Conservation (phyloP, 1,140 invertebrate genomes). For the Panagrolaimus sp. region DNA sequence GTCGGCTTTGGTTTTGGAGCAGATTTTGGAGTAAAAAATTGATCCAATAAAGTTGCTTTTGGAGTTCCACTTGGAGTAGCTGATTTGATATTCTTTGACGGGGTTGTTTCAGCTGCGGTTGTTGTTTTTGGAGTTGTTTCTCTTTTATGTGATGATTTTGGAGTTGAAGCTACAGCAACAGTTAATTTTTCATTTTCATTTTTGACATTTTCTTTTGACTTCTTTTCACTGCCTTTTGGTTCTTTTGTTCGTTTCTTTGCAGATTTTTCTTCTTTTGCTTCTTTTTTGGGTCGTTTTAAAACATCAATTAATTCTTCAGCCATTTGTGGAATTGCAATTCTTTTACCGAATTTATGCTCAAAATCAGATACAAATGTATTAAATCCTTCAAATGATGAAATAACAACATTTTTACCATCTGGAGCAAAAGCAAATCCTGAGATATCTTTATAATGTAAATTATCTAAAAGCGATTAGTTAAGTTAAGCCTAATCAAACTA, state of each 20-base stretch:
- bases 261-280: neutral
- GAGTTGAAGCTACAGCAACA: neutral
- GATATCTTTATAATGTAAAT: conserved; percentile 39
- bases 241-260: neutral
- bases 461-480: conserved; percentile 9
- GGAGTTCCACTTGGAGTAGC: conserved; percentile 5
- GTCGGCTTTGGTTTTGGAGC: neutral
- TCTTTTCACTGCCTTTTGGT: neutral
- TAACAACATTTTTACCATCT: conserved; percentile 32
- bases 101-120: no score
- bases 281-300: neutral
- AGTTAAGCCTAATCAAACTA: no score
- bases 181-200: neutral
- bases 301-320: neutral
- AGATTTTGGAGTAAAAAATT: conserved; percentile 11
- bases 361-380: conserved; percentile 26
- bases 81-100: no score
- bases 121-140: neutral
- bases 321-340: neutral
- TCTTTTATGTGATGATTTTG: neutral
- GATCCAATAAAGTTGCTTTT: conserved; percentile 8
- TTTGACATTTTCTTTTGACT: neutral
- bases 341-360: neutral
- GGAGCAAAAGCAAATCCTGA: conserved; percentile 41
- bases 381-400: conserved; percentile 43